Conservation (phyloP, 2,797 vertebrate genomes). For the Pseudochaenichthys georgianus region DNA sequence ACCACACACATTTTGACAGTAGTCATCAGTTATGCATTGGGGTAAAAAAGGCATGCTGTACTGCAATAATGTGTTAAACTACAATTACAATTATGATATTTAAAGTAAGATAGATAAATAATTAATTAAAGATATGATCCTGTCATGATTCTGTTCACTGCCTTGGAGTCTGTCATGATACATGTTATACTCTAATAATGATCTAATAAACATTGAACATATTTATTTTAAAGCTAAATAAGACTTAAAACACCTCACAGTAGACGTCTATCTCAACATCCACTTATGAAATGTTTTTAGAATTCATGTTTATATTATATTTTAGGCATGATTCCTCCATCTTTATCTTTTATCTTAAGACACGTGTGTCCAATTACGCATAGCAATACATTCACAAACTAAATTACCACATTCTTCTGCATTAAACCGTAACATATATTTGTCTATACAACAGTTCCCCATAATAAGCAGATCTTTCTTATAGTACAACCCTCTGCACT, state of each 20-base stretch:
- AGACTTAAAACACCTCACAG: conserved; percentile 7
- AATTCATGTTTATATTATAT: background rate
- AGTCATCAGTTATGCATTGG: conserved; percentile 20
- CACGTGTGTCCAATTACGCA: conserved; percentile 3
- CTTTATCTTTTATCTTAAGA: background rate
- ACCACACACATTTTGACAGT: conserved; percentile 5
- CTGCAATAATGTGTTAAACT: background rate
- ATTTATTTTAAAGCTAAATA: conserved; percentile 7
- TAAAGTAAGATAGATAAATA: conserved; percentile 14
- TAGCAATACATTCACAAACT: background rate
- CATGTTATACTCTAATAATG: conserved; percentile 1
- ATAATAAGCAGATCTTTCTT: conserved; percentile 14
- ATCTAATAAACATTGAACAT: background rate
- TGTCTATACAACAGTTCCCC: background rate
- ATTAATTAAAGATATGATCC: conserved; percentile 20
- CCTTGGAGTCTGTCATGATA: conserved; percentile 3
- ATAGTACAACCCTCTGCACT: conserved; percentile 1
- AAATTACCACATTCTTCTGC: conserved; percentile 2
- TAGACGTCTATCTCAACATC: conserved; percentile 10
- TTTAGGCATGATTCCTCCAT: background rate
- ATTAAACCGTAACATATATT: background rate
- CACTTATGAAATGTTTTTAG: background rate
- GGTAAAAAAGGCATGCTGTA: conserved; percentile 6
- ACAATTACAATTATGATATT: conserved; percentile 15
- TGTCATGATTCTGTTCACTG: conserved; percentile 9